These are phyloP conservation scores for Parthenolecanium corni DNA, from an alignment of 2,888 invertebrate genomes.

Conservation along the genomic window DNA sequence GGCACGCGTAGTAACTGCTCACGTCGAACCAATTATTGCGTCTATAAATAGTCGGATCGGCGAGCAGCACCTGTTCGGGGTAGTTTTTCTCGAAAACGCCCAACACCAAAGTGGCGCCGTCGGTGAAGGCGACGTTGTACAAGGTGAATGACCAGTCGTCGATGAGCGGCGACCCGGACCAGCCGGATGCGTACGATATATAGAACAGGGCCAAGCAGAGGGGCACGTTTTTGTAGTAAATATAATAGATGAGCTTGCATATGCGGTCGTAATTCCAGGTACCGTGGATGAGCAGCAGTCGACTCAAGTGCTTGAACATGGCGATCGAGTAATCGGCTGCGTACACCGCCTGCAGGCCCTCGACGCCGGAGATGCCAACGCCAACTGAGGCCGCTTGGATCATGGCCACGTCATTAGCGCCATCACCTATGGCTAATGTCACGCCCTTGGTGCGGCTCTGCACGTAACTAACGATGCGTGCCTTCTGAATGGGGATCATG, in stretches of 20 bases:
- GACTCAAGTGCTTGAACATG: conserved; percentile 75
- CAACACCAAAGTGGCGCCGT: background rate
- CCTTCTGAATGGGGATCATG: conserved; percentile 85
- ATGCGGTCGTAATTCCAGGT: conserved; percentile 94
- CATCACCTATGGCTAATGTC: conserved; percentile 51
- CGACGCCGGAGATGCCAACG: conserved; percentile 88
- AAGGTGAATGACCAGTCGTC: conserved; percentile 17
- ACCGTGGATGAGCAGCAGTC: conserved; percentile 83
- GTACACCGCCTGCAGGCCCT: conserved; percentile 98
- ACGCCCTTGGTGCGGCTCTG: conserved; percentile 16
- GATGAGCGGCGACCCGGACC: conserved; percentile 8
- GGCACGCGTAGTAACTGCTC: background rate
- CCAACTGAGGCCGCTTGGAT: conserved; percentile 96
- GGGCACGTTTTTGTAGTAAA: conserved; percentile 78
- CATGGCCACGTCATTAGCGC: conserved; percentile 96
- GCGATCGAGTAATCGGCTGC: conserved; percentile 85
- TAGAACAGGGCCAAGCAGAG: background rate
- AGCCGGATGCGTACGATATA: background rate
- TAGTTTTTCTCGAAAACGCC: conserved; percentile 10
- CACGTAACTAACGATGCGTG: conserved; percentile 37
- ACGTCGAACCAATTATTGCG: conserved; percentile 11
- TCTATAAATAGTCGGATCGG: background rate
- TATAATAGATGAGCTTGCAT: conserved; percentile 85
- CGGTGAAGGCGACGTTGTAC: conserved; percentile 9
- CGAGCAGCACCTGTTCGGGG: background rate